Evolutionary conservation across 2,797 vertebrate genomes (phyloP), one percentile per base, ranked within the genome.

Genomic region (Spinibarbus caldwelli): DNA sequence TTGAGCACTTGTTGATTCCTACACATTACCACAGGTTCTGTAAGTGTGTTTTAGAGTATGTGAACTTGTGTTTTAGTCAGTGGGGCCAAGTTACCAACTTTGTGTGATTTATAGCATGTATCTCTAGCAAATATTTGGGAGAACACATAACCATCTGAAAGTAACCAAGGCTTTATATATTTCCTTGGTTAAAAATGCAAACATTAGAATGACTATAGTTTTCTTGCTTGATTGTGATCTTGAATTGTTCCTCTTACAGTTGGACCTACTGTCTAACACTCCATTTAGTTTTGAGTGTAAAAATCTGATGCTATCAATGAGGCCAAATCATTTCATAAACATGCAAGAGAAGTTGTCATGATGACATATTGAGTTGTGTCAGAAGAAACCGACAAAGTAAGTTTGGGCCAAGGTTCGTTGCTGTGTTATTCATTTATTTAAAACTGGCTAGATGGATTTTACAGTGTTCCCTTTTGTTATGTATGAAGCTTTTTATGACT

Each of bases 21-120:
- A 34, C 38, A 78, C 43, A 41, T 82, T 73, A 47, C 29, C 70
- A 67, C 6, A 2, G 29, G 49, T 52, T 57, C 62, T 78, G 14
- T 36, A 52, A 52, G 49, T 84, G 67, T 81, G 49, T 67, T 84
- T 54, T 12, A 38, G 52, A 57, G 47, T 41, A 75, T 83, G 62
- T 14, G 41, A 31, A 79, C 38, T n/a, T n/a, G 38, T 78, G 75
- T 71, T 84, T 78, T 71, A 78, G 73, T 68, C 47, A 31, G 2
- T 72, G 76, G 83, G 83, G 77, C 83, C 83, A 85, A 85, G 76
- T 71, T 70, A 45, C 41, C n/a, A 70, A 52, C 21, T 5, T 85
- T 62, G 49, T 72, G 75, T 71, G 64, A 31, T 45, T 77, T 78
- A 47, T 34, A 43, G 38, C 49, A 8, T 62, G 19, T 31, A 80